phyloP scores from a whole-genome alignment of 2,113 vertebrate species.

The Cervus canadensis region DNA sequence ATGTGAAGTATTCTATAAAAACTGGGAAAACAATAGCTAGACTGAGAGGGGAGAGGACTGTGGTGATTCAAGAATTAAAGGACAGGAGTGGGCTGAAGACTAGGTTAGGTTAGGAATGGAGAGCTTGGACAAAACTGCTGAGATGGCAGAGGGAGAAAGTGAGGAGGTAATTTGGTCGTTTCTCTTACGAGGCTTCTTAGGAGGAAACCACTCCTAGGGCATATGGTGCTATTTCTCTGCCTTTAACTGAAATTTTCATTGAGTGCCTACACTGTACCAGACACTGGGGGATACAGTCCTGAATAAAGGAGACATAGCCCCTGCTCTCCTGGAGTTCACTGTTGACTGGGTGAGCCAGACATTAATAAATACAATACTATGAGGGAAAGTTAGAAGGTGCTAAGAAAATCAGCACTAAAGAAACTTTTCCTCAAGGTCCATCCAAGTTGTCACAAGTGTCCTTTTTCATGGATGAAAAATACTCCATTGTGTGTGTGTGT shows the following conservation, averaged over 20 bases:
- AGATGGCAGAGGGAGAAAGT: neutral
- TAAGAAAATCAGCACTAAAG: neutral
- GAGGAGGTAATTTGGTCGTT: neutral
- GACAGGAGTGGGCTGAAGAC: neutral
- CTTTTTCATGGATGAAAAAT: neutral
- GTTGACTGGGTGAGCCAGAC: neutral
- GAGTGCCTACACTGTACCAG: neutral
- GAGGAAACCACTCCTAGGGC: neutral
- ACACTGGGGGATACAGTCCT: neutral
- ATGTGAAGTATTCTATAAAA: neutral
- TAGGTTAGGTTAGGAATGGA: neutral
- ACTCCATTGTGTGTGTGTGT: neutral
- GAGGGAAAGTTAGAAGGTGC: neutral
- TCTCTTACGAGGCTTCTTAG: neutral
- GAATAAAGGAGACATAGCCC: neutral
- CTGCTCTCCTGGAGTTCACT: neutral
- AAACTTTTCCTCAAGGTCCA: neutral
- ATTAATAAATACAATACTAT: neutral
- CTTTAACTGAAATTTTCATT: neutral
- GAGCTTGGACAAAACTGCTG: neutral
- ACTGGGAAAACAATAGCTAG: neutral
- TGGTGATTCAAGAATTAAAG: neutral
- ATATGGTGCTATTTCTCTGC: neutral
- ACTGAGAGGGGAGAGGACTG: neutral
- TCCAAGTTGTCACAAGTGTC: neutral